phyloP scores from a whole-genome alignment of 2,797 vertebrate species.

The Chlorospingus flavigularis region DNA sequence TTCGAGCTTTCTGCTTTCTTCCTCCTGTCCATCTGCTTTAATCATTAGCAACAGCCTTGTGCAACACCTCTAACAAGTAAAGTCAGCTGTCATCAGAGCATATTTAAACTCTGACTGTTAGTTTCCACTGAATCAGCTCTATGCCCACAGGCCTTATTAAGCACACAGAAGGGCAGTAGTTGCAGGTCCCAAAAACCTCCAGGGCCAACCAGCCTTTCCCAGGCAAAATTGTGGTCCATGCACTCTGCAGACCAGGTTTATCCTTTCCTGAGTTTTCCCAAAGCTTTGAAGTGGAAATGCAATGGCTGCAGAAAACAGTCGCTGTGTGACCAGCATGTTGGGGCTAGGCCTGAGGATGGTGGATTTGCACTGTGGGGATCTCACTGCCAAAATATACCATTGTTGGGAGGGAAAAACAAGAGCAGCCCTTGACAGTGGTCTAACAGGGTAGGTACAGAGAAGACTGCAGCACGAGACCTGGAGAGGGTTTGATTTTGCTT shows the following conservation, averaged over 20 bases:
- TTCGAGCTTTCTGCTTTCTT: constrained; percentile 79
- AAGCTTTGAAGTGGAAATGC: neutral
- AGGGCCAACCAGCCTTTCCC: neutral
- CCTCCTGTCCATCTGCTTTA: constrained; percentile 82
- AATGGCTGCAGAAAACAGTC: neutral
- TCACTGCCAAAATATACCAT: neutral
- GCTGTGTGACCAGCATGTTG: fast-evolving
- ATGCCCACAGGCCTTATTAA: constrained; percentile 76
- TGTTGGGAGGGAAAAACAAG: neutral
- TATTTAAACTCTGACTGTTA: constrained; percentile 79
- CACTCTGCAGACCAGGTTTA: neutral
- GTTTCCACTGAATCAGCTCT: constrained; percentile 78
- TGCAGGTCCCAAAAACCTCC: constrained; percentile 47
- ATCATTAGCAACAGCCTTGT: constrained; percentile 79
- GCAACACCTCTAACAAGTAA: constrained; percentile 75
- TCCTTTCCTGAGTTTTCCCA: neutral
- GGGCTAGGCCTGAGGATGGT: neutral
- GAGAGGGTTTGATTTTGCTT: neutral
- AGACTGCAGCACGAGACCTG: neutral
- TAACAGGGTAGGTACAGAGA: neutral
- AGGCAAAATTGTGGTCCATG: constrained; percentile 26
- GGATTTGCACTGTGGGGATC: neutral
- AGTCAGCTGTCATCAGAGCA: constrained; percentile 80
- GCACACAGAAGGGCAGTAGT: constrained; percentile 54
- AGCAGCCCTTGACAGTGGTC: neutral